Evolutionary conservation across 2,113 vertebrate species (phyloP), one percentile per base, ranked within the genome.

Genomic region (Scophthalmus maximus): DNA sequence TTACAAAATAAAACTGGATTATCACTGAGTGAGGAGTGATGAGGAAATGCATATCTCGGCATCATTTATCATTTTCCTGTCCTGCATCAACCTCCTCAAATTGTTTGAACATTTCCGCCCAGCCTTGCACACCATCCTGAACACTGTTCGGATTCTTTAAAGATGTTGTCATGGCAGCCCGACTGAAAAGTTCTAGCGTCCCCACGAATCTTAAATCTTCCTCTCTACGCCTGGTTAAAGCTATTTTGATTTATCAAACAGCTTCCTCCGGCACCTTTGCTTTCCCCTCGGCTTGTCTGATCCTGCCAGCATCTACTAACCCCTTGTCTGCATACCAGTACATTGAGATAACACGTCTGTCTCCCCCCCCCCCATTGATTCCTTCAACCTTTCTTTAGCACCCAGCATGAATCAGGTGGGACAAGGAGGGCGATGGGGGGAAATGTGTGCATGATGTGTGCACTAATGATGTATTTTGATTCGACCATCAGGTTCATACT

Each of bases 291-390:
- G 65, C 88, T 83, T 90, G 90, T 88, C 88, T 89, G 78, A 85
- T 91, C 84, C 80, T 89, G 89, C 80, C 81, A 77, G 72, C 32
- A 76, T 83, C 73, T 69, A 79, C 76, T 53, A 68, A 30, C 59
- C 51, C 74, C 25, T n/a, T n/a, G 85, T 88, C 83, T 90, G 81
- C 90, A 91, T 91, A 90, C 90, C 90, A 82, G 70, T 47, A 42
- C 30, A 15, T 15, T 84, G 85, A 88, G 91, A 92, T 92, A 92
- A 90, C 82, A 23, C 60, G 73, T 11, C 17, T 75, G 29, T 68
- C 68, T 47, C 18, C 18, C 66, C n/a, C n/a, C n/a, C n/a, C n/a
- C n/a, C n/a, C 66, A 68, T 72, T 56, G 23, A 63, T 38, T 74
- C 71, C 52, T 61, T 70, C 49, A 36, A 36, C 79, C 68, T 87